Conservation (phyloP, 2,797 vertebrate species). For the Alosa sapidissima region DNA sequence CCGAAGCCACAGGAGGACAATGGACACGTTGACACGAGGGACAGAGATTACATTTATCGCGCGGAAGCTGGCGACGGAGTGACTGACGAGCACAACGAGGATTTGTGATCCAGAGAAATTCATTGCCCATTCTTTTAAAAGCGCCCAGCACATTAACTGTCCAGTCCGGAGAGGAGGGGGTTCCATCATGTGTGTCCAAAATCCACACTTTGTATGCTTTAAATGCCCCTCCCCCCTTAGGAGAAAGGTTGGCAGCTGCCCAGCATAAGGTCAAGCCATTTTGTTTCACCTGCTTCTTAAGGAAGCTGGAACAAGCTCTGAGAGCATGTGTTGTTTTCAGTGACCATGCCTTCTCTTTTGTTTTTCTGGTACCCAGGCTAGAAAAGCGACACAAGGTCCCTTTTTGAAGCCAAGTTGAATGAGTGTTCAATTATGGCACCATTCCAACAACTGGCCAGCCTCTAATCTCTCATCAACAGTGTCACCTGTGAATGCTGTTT, state of each 20-base stretch:
- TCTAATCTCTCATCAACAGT: constrained; percentile 51
- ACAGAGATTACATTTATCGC: constrained; percentile 13
- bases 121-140: not conserved
- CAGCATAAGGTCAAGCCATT: constrained; percentile 29
- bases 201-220: not conserved
- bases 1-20: not conserved
- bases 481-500: constrained; percentile 64
- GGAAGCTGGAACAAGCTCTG: constrained; percentile 25
- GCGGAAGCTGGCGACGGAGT: not conserved
- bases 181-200: not conserved
- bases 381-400: constrained; percentile 38
- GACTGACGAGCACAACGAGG: not conserved
- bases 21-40: constrained; percentile 12
- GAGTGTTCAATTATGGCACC: constrained; percentile 64
- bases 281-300: constrained; percentile 35
- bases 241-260: not conserved
- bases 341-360: constrained; percentile 32
- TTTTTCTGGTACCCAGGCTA: constrained; percentile 27
- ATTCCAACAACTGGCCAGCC: constrained; percentile 59
- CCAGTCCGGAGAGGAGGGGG: not conserved
- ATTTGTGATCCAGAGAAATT: not conserved
- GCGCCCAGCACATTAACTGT: not conserved
- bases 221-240: not conserved
- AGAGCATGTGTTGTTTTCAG: constrained; percentile 21
- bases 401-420: constrained; percentile 53